Percentiles rank a stretch among this genome's conserved stretches.
phyloP scores from a whole-genome alignment of 2,888 invertebrate genomes.

The Cynaeus angustus region DNA sequence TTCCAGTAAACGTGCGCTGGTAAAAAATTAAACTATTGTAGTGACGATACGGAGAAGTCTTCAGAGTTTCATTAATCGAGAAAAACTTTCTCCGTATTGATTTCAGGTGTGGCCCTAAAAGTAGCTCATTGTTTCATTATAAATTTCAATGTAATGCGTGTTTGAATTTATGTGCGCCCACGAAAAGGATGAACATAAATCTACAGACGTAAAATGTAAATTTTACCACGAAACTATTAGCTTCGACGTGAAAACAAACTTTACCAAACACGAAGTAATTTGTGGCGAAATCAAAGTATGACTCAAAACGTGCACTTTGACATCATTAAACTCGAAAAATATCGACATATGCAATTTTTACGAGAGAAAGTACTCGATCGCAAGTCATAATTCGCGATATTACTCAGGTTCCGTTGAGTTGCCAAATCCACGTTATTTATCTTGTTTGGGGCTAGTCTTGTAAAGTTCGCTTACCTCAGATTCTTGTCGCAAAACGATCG shows the following conservation, averaged over 20 bases:
- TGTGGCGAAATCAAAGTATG: conserved; percentile 5
- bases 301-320: not conserved
- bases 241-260: not conserved
- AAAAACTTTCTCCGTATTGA: not conserved
- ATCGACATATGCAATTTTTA: not conserved
- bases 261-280: conserved; percentile 1
- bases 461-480: conserved; percentile 6
- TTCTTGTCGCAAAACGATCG: conserved; percentile 2
- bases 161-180: conserved; percentile 15
- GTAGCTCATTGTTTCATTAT: conserved; percentile 11
- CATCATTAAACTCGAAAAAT: not conserved
- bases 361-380: conserved; percentile 8
- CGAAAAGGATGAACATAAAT: conserved; percentile 4
- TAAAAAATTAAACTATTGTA: conserved; percentile 54
- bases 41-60: conserved; percentile 11
- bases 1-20: conserved; percentile 50
- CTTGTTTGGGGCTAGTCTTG: conserved; percentile 23
- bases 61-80: not conserved
- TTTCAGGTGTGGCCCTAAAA: conserved; percentile 5
- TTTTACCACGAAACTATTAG: not conserved
- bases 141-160: conserved; percentile 6
- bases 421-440: conserved; percentile 1
- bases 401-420: not conserved
- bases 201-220: conserved; percentile 15
- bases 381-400: not conserved